These are phyloP conservation scores for Seira sanloemensis DNA, from an alignment of 2,888 invertebrate genomes.

Conservation along the genomic window DNA sequence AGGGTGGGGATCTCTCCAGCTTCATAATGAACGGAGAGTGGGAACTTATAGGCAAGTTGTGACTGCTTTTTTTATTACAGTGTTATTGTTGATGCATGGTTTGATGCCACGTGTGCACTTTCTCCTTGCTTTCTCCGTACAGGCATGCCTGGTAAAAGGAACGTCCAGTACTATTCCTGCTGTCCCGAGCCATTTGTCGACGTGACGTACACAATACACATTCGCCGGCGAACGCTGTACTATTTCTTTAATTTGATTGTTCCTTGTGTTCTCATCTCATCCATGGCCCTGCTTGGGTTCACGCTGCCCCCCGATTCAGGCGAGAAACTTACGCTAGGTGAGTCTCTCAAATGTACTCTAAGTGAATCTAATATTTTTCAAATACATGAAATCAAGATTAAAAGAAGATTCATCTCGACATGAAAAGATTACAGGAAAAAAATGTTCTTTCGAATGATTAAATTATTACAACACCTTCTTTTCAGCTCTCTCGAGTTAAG, in stretches of 20 bases:
- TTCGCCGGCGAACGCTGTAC: conserved; percentile 96
- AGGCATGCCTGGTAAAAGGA: conserved; percentile 94
- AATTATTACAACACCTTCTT: no score
- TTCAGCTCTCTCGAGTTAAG: no score
- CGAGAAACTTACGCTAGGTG: conserved; percentile 96
- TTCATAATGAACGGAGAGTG: conserved; percentile 99
- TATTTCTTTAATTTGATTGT: conserved; percentile 99
- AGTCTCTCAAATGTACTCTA: no score
- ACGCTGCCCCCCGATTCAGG: conserved; percentile 98
- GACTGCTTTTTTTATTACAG: background rate
- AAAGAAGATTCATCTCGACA: no score
- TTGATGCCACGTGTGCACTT: conserved; percentile 42
- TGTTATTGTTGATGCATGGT: background rate
- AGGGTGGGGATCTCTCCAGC: conserved; percentile 96
- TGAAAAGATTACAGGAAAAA: no score
- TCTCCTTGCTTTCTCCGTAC: conserved; percentile 47
- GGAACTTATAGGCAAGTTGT: conserved; percentile 93
- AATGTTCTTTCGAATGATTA: no score
- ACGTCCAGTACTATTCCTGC: conserved; percentile 82
- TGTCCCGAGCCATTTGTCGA: conserved; percentile 81
- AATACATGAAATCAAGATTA: no score
- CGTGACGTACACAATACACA: conserved; percentile 97
- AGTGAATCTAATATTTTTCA: no score
- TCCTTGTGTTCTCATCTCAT: conserved; percentile 98
- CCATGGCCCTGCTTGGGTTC: conserved; percentile 98